Base-by-base conservation (phyloP, 2,113 vertebrate species). In the Rhizomys pruinosus region DNA sequence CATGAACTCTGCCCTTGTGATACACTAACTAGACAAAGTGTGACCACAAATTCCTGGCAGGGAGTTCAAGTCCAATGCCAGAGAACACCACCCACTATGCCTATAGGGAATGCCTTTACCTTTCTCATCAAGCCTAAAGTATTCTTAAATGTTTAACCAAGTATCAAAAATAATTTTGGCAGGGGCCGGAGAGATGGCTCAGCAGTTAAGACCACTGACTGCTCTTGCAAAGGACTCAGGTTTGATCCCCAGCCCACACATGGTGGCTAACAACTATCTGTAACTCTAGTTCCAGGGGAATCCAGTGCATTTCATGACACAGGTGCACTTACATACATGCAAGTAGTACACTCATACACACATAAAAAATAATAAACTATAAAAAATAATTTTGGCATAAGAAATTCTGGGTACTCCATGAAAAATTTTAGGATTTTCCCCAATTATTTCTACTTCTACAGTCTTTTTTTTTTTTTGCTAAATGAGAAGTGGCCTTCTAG, bases 121-220 rank as follows among this genome's bases (percentile, higher is more conserved):
- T 7, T 91, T 89, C 39, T 79, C 13, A 61, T 72, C 19, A 84
- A 76, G 29, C n/a, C 29, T 79, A 55, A 55, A 87, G 39, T 89
- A 79, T 93, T 91, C 22, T 86, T 64, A 61, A 95, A 15, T 80
- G 25, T 44, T 91, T 69, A 69, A 39, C 90, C 89, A 91, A 71
- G 17, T 64, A 61, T 73, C 32, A 82, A 90, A 90, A 82, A 12
- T 90, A 76, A 91, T 84, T 84, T 89, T 89, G 11, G 47, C 47
- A 52, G 47, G 47, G 47, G 47, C 47, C 11, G 11, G 47, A 52
- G 47, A 52, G 47, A 52, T 52, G 47, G 47, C 47, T 52, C 47
- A 52, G 47, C 11, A 11, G 47, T 52, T 52, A 52, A 52, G 47
- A 52, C 6, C 47, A 52, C 11, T 52, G 47, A 11, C 47, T 52